Percentiles rank a stretch among this genome's conserved stretches.
phyloP scores from a whole-genome alignment of 2,888 invertebrate species.

The Pyrocoelia pectoralis region DNA sequence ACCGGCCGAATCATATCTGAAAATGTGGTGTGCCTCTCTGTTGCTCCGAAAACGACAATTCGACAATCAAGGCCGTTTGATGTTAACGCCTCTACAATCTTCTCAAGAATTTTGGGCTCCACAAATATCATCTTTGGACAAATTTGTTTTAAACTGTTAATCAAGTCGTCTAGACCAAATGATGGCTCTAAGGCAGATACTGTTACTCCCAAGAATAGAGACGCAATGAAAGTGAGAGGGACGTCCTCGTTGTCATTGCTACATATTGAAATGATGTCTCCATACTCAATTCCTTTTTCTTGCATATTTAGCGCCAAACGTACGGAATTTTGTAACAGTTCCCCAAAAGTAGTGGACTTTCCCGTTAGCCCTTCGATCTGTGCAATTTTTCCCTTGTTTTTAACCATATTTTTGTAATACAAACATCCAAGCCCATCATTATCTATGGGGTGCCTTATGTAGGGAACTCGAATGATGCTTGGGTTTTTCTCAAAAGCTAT shows the following conservation, averaged over 20 bases:
- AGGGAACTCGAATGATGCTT: background rate
- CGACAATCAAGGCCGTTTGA: constrained; percentile 41
- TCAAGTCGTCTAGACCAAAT: constrained; percentile 40
- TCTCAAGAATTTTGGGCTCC: constrained; percentile 30
- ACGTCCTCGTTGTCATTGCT: constrained; percentile 60
- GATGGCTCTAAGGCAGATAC: constrained; percentile 47
- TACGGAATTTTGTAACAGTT: constrained; percentile 35
- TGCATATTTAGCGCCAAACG: constrained; percentile 5
- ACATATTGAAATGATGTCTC: constrained; percentile 61
- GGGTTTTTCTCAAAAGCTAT: background rate
- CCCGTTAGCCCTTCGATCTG: constrained; percentile 9
- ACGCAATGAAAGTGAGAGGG: constrained; percentile 60
- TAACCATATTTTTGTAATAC: background rate
- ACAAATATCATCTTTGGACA: constrained; percentile 46
- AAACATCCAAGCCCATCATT: background rate
- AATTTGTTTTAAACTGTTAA: constrained; percentile 41
- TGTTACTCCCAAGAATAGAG: constrained; percentile 58
- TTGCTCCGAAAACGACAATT: constrained; percentile 48
- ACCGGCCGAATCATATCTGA: constrained; percentile 43
- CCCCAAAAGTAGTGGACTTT: constrained; percentile 52
- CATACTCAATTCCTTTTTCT: constrained; percentile 53
- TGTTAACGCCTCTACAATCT: constrained; percentile 38
- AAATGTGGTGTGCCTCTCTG: constrained; percentile 30
- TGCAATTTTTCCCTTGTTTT: constrained; percentile 2
- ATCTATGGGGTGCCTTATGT: background rate